Percentiles rank a stretch among this genome's conserved stretches.
Evolutionary conservation across 2,113 vertebrate species (phyloP).

Genomic region (Hippopotamus amphibius): DNA sequence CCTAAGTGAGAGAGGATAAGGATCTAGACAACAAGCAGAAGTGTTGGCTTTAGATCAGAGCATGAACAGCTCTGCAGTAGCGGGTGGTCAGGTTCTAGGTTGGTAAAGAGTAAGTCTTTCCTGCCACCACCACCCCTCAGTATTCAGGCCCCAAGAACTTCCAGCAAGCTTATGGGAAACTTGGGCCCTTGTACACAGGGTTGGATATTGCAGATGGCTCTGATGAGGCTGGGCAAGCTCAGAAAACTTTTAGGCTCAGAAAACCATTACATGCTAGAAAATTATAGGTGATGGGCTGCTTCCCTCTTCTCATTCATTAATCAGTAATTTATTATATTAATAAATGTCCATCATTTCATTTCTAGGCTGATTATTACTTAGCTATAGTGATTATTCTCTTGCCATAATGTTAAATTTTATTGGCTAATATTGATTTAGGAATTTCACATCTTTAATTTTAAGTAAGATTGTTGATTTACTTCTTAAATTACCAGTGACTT

Average conservation of each 20-base stretch:
- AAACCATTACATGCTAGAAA: not conserved
- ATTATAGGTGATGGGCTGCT: not conserved
- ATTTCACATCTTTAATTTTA: constrained; percentile 49
- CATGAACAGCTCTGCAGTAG: not conserved
- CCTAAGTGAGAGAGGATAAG: not conserved
- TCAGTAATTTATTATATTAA: not conserved
- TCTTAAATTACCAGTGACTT: constrained; percentile 48
- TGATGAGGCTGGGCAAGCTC: not conserved
- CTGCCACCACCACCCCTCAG: not conserved
- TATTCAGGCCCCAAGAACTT: not conserved
- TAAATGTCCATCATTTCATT: not conserved
- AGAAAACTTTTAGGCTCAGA: not conserved
- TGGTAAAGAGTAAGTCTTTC: not conserved
- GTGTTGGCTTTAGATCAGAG: not conserved
- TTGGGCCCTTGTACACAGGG: not conserved
- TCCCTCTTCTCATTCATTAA: not conserved
- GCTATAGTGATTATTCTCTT: not conserved
- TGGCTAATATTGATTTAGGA: constrained; percentile 44
- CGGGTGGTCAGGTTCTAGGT: not conserved
- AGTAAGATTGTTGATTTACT: not conserved
- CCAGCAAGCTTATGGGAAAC: not conserved
- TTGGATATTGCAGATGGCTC: not conserved
- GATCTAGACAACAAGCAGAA: not conserved
- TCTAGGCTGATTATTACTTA: not conserved
- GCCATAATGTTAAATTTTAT: constrained; percentile 13